These are phyloP conservation scores for Fistularia tabacaria DNA, from an alignment of 2,797 vertebrate species.

Conservation along the genomic window DNA sequence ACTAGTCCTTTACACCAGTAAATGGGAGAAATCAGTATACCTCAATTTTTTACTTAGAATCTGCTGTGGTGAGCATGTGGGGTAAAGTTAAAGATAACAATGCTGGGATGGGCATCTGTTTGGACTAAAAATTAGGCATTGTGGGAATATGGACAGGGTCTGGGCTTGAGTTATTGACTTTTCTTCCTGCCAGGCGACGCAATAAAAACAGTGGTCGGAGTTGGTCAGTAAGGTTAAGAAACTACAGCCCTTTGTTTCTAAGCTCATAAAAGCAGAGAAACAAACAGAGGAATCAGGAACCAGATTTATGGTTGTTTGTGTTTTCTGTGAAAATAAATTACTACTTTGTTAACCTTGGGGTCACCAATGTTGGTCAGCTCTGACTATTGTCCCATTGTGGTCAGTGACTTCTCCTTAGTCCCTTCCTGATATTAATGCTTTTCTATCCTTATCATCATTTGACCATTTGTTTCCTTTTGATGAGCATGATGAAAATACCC, in stretches of 20 bases:
- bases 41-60: not conserved
- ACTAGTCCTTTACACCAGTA: too few species aligned
- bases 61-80: conserved; percentile 2
- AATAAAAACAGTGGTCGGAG: conserved; percentile 32
- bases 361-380: not conserved
- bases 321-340: conserved; percentile 4
- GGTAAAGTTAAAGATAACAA: conserved; percentile 42
- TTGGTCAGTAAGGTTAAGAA: conserved; percentile 37
- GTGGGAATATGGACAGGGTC: conserved; percentile 29
- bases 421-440: too few species aligned
- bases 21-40: not conserved
- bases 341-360: not conserved
- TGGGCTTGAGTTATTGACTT: conserved; percentile 42
- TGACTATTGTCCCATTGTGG: too few species aligned
- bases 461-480: too few species aligned
- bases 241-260: conserved; percentile 22
- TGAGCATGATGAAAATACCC: too few species aligned
- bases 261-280: conserved; percentile 29
- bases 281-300: conserved; percentile 4
- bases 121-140: conserved; percentile 58
- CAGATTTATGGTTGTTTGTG: conserved; percentile 5
- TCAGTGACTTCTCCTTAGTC: too few species aligned
- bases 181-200: conserved; percentile 53
- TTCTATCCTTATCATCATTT: too few species aligned
- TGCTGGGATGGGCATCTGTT: conserved; percentile 56